These are phyloP conservation scores for Musca vetustissima DNA, from an alignment of 1,140 invertebrate genomes.

Conservation along the genomic window DNA sequence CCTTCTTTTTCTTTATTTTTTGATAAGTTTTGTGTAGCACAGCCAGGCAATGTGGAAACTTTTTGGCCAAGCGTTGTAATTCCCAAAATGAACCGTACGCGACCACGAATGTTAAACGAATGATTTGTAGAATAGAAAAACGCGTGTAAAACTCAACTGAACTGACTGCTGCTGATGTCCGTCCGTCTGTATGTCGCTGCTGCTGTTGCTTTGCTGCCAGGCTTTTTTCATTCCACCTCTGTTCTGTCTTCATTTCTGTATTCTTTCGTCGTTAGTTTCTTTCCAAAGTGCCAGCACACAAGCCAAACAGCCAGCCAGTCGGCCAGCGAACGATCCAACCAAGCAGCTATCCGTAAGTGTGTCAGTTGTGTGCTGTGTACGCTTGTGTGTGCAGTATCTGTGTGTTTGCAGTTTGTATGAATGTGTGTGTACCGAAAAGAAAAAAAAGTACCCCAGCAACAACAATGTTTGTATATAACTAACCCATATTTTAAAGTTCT, in stretches of 20 bases:
- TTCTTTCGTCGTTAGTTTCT: neutral
- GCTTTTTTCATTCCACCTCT: no score
- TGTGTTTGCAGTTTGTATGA: no score
- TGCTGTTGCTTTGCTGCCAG: neutral
- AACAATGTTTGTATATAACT: slow-evolving; percentile 6
- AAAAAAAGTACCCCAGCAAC: slow-evolving; percentile 8
- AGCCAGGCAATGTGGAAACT: slow-evolving; percentile 33
- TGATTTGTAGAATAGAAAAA: slow-evolving; percentile 39
- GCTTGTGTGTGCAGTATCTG: no score
- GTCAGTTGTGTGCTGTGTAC: no score
- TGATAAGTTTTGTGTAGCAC: no score
- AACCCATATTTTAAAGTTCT: slow-evolving; percentile 21
- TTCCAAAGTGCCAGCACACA: slow-evolving; percentile 19
- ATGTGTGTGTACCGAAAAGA: no score
- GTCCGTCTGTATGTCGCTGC: no score
- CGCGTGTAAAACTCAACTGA: slow-evolving; percentile 30
- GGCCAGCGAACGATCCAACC: no score
- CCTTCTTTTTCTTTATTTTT: slow-evolving; percentile 27
- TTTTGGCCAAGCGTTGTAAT: slow-evolving; percentile 36
- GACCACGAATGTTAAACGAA: slow-evolving; percentile 29
- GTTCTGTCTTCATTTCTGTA: no score
- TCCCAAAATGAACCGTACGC: slow-evolving; percentile 40
- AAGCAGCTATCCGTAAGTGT: no score
- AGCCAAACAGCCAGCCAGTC: no score
- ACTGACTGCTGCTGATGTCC: no score